Percentiles rank a stretch among this genome's conserved stretches.
Evolutionary conservation across 2,797 vertebrate species (phyloP).

Genomic region (Gobio occitaniae): DNA sequence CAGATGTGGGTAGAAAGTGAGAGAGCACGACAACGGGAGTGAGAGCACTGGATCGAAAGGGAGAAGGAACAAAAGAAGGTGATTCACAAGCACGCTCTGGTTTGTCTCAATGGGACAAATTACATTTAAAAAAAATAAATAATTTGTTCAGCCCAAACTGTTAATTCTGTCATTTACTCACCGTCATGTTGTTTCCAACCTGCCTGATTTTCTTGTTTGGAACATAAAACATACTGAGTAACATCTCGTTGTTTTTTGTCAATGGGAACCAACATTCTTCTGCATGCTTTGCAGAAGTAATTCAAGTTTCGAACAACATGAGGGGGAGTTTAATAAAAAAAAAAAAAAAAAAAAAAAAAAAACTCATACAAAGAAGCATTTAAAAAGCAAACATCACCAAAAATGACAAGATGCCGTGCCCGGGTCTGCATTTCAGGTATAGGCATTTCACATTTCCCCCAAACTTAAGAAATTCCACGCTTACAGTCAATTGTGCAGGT

Average conservation of each 20-base stretch:
- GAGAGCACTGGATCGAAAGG: conserved; percentile 32
- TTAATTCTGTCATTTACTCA: not conserved
- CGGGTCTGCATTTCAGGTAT: not conserved
- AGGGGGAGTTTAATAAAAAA: too few species aligned
- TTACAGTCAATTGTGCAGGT: not conserved
- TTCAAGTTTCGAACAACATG: not conserved
- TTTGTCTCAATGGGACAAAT: conserved; percentile 20
- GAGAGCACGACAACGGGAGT: conserved; percentile 44
- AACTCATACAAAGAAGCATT: not conserved
- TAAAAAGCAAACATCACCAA: not conserved
- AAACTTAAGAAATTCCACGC: not conserved
- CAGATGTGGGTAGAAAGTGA: conserved; percentile 56
- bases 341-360: too few species aligned
- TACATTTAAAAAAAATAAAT: not conserved
- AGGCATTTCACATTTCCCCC: conserved; percentile 2
- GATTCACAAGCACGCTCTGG: conserved; percentile 56
- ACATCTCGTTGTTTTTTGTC: not conserved
- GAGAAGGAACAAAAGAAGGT: conserved; percentile 30
- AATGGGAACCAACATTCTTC: not conserved
- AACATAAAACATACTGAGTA: not conserved
- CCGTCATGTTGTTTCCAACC: not conserved
- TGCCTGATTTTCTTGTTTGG: not conserved
- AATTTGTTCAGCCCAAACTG: not conserved
- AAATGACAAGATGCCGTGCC: not conserved
- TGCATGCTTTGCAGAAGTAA: not conserved